Base-by-base conservation (phyloP, 2,888 invertebrate genomes). In the Caradrina kadenii region DNA sequence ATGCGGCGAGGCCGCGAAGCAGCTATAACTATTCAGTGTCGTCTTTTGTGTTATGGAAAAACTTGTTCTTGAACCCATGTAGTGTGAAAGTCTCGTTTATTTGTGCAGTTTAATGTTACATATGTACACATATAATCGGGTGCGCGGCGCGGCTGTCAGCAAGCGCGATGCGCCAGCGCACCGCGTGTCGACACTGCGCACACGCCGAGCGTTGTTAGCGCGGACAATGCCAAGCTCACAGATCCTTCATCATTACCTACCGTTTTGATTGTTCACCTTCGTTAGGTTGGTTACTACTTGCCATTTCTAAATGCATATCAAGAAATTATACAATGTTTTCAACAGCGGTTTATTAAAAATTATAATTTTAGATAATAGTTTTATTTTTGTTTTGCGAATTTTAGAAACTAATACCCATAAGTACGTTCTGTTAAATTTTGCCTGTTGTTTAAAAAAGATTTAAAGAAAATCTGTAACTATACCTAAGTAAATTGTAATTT, bases 31-130 rank as follows among this genome's bases (percentile, higher is more conserved):
- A 96, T 96, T 96, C 96, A 96, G 94, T 93, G 96, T 95, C 92
- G 95, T 95, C 96, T 96, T 95, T 96, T 96, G 95, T 96, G 96
- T 96, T 96, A 96, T 96, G 96, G 96, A 96, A 96, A 96, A 96
- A 96, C 96, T 96, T 96, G 96, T 96, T 96, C 93, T 95, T 94
- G 94, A 95, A 95, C 93, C 95, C 95, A 94, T 96, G 96, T 96
- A 96, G 96, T 96, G 96, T 96, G 96, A 96, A 96, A 94, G 92
- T 92, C 88, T 95, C 93, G 90, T 96, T 96, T 96, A 96, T 96
- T 96, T 96, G 92, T 94, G 95, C 95, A 93, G 95, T 94, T 96
- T 95, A 96, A 95, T 94, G 94, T 95, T 95, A 96, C 96, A 96
- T 96, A 96, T 96, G 96, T 96, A 96, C 95, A 95, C 95, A 95